Evolutionary conservation across 2,797 vertebrate species (phyloP).

Genomic region (Melanogrammus aeglefinus): DNA sequence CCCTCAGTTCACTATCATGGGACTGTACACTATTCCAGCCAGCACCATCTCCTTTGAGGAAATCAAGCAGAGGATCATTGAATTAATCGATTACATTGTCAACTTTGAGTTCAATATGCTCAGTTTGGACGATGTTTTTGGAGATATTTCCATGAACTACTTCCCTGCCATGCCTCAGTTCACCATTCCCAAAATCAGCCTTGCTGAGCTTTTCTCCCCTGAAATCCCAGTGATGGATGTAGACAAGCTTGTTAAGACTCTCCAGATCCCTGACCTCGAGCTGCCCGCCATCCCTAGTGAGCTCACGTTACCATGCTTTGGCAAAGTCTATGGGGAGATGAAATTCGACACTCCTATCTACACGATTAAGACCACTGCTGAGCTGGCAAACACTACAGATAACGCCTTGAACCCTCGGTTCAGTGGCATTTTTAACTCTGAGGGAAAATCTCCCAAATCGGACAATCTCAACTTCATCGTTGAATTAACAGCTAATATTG

Average conservation of each 20-base stretch:
- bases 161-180: slow-evolving; percentile 74
- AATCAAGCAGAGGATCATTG: slow-evolving; percentile 79
- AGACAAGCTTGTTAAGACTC: slow-evolving; percentile 72
- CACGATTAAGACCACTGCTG: slow-evolving; percentile 72
- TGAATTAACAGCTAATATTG: slow-evolving; percentile 77
- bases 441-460: slow-evolving; percentile 70
- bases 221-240: slow-evolving; percentile 79
- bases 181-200: slow-evolving; percentile 76
- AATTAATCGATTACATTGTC: slow-evolving; percentile 79
- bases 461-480: slow-evolving; percentile 80
- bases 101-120: slow-evolving; percentile 74
- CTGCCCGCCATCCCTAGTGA: slow-evolving; percentile 80
- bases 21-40: slow-evolving; percentile 71
- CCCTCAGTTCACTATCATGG: slow-evolving; percentile 83
- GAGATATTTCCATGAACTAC: slow-evolving; percentile 76
- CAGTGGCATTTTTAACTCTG: slow-evolving; percentile 73
- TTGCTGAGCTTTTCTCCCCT: slow-evolving; percentile 75
- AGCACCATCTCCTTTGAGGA: slow-evolving; percentile 80
- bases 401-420: slow-evolving; percentile 73
- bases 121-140: slow-evolving; percentile 73
- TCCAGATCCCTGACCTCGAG: slow-evolving; percentile 84
- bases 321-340: slow-evolving; percentile 81
- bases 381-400: slow-evolving; percentile 79
- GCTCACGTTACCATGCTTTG: slow-evolving; percentile 81
- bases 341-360: slow-evolving; percentile 84